Percentiles rank a stretch among this genome's conserved stretches.
Evolutionary conservation across 2,113 vertebrate genomes (phyloP).

Genomic region (Epinephelus cyanopodus): DNA sequence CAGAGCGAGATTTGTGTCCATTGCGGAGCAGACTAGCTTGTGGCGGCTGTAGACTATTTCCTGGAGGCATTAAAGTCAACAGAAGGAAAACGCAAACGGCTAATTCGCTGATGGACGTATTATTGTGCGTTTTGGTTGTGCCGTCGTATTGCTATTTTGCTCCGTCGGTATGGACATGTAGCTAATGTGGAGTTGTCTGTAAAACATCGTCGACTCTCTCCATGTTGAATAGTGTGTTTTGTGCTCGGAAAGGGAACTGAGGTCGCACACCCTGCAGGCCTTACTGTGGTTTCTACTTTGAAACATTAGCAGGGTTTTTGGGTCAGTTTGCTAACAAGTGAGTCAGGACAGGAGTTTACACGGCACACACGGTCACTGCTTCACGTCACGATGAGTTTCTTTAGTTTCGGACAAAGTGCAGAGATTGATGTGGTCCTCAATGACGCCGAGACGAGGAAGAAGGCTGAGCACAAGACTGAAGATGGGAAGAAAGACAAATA

Average conservation of each 20-base stretch:
- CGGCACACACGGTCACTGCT: too few species aligned
- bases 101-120: constrained; percentile 53
- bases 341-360: constrained; percentile 2
- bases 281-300: constrained; percentile 24
- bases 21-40: background rate
- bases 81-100: background rate
- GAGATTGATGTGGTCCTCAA: constrained; percentile 94
- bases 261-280: constrained; percentile 33
- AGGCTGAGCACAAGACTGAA: constrained; percentile 95
- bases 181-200: constrained; percentile 38
- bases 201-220: constrained; percentile 26
- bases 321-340: constrained; percentile 18
- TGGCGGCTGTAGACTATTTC: background rate
- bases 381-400: constrained; percentile 92
- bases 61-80: background rate
- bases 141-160: constrained; percentile 37
- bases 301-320: constrained; percentile 9
- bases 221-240: background rate
- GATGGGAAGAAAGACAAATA: constrained; percentile 98
- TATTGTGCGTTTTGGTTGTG: constrained; percentile 37
- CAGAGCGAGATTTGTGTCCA: background rate
- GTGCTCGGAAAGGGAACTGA: background rate
- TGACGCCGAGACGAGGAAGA: constrained; percentile 94
- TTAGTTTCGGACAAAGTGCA: constrained; percentile 95
- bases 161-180: constrained; percentile 59